Base-by-base conservation (phyloP, 2,888 invertebrate genomes). In the Oligia latruncula region DNA sequence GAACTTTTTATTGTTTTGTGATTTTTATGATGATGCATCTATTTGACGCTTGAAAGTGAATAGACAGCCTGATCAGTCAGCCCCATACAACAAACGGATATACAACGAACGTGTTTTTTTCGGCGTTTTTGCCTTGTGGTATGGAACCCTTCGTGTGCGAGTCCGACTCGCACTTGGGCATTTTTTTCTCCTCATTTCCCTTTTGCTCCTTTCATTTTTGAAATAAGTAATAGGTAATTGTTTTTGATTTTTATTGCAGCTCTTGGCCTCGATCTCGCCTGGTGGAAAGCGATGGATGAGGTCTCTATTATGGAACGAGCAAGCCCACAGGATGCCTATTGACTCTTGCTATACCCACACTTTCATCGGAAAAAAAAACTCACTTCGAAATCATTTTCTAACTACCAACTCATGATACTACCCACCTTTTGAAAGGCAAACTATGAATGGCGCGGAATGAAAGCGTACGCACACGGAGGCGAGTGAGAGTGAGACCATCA, bases 401-500 rank as follows among this genome's bases (percentile, higher is more conserved):
- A 35, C 43, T 64, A 60, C 9, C 40, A 13, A 68, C 65, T 76
- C 70, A 4, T 74, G 35, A 79, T 87, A 84, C 60, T 65, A 71
- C 6, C 15, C 43, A 46, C 62, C 49, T 81, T 82, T 55, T 88
- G 80, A 87, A 89, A 89, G 81, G 86, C 78, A 83, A 87, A 83
- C 70, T 55, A 66, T 89, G 89, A 90, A 90, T 89, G 62, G 87
- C 58, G 58, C 9, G 66, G 72, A 71, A 49, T 88, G 85, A 88
- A 88, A 86, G 84, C 79, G 72, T 62, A 70, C 83, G 77, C 84
- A 81, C 81, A 88, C 84, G 76, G 9, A 29, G 77, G 78, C 55
- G 60, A 72, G 4, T 1, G 62, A 40, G 67, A 77, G 83, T 75
- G 82, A 75, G 83, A 87, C 89, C 88, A 89, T 91, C 89, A 92